A percentile compares a stretch with the other conserved stretches of the same genome.
phyloP scores from a whole-genome alignment of 2,797 vertebrate species.

The Orientallactaga sibirica region DNA sequence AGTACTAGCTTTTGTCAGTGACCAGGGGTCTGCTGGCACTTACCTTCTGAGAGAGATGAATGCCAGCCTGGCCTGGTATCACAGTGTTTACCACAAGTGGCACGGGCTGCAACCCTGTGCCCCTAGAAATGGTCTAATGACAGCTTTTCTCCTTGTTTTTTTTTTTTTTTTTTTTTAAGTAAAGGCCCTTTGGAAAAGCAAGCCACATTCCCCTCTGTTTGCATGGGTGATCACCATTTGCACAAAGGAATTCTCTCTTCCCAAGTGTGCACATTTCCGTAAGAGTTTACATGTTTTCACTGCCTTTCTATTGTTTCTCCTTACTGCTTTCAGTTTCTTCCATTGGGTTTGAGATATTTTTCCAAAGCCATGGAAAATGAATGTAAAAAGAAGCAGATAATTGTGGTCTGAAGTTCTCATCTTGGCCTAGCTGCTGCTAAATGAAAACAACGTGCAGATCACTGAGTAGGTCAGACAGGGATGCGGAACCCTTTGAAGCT shows the following conservation, averaged over 20 bases:
- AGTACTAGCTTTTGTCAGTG: conserved; percentile 76
- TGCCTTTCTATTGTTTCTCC: conserved; percentile 72
- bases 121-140: neutral
- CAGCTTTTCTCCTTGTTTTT: neutral
- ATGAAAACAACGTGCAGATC: conserved; percentile 90
- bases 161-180: neutral
- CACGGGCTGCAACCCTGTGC: too few species aligned
- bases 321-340: conserved; percentile 77
- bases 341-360: conserved; percentile 80
- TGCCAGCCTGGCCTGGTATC: too few species aligned
- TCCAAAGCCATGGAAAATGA: conserved; percentile 84
- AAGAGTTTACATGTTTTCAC: conserved; percentile 35
- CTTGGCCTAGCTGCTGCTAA: conserved; percentile 86
- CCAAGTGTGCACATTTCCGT: conserved; percentile 57
- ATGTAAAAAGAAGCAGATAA: conserved; percentile 81
- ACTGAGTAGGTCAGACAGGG: conserved; percentile 89
- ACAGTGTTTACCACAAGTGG: too few species aligned
- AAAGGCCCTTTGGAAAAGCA: neutral
- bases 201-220: neutral
- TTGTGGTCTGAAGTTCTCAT: conserved; percentile 86
- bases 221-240: neutral
- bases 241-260: neutral
- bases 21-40: conserved; percentile 38
- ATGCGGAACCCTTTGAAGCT: conserved; percentile 94
- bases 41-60: neutral